A percentile compares a stretch with the other conserved stretches of the same genome.
Conservation (phyloP, 2,797 vertebrate species). For the Chelidonichthys spinosus region DNA sequence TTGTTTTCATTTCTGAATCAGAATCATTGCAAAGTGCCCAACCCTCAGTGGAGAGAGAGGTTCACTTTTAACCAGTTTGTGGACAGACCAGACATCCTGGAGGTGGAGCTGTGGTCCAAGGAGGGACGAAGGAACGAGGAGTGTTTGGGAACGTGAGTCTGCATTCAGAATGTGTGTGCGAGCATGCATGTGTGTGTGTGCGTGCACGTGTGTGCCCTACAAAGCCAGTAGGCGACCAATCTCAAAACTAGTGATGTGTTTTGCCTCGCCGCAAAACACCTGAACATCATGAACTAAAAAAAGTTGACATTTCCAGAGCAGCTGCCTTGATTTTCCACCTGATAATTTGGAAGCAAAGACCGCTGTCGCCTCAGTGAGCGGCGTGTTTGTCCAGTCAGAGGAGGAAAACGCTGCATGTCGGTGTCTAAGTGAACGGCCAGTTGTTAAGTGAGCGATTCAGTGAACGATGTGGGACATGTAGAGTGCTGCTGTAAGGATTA, state of each 20-base stretch:
- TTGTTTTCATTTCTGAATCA: constrained; percentile 53
- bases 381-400: too few relatives aligned
- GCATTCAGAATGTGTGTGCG: not conserved
- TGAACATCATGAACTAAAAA: too few relatives aligned
- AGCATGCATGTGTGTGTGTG: not conserved
- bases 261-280: not conserved
- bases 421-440: not conserved
- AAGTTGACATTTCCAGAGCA: too few relatives aligned
- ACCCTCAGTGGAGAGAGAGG: constrained; percentile 95
- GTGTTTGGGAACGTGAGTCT: constrained; percentile 90
- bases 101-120: constrained; percentile 92
- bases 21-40: constrained; percentile 90
- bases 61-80: constrained; percentile 95
- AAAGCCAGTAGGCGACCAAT: not conserved
- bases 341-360: too few relatives aligned
- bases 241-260: not conserved
- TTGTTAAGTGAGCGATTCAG: not conserved
- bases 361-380: too few relatives aligned
- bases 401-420: too few relatives aligned
- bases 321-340: too few relatives aligned
- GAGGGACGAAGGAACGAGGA: constrained; percentile 89
- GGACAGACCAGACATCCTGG: constrained; percentile 88
- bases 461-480: not conserved
- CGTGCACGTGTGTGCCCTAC: not conserved
- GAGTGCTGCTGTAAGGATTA: not conserved